These are phyloP conservation scores for Heteropelma amictum DNA, from an alignment of 2,888 invertebrate genomes.

Conservation along the genomic window DNA sequence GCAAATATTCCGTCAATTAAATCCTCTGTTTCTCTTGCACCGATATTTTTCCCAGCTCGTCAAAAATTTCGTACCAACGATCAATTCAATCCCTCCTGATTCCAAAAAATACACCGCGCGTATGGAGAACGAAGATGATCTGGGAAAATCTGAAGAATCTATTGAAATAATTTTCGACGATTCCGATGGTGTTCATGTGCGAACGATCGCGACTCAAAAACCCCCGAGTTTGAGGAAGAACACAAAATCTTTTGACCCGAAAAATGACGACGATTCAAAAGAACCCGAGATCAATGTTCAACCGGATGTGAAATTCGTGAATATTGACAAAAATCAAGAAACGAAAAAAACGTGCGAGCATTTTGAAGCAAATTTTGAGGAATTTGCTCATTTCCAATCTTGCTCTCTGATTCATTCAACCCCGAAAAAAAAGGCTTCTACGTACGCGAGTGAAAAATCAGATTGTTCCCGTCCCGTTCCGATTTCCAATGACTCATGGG, in stretches of 20 bases:
- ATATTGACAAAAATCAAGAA: neutral
- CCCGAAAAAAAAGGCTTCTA: slow-evolving; percentile 24
- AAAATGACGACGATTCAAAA: neutral
- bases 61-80: too few relatives aligned
- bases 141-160: too few relatives aligned
- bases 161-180: too few relatives aligned
- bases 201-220: too few relatives aligned
- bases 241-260: neutral
- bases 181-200: too few relatives aligned
- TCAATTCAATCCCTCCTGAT: too few relatives aligned
- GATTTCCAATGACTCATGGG: slow-evolving; percentile 40
- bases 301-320: neutral
- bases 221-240: neutral
- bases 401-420: slow-evolving; percentile 25
- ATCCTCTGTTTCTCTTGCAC: neutral
- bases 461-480: slow-evolving; percentile 8
- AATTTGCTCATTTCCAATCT: slow-evolving; percentile 11
- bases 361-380: neutral
- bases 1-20: neutral
- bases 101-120: too few relatives aligned
- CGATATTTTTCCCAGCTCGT: too few relatives aligned
- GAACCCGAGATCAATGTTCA: too few relatives aligned
- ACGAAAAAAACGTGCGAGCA: neutral
- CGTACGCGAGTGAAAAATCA: neutral
- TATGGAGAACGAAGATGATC: too few relatives aligned